Evolutionary conservation across 2,113 vertebrate species (phyloP).

Genomic region (Ivindomyrus marchei): DNA sequence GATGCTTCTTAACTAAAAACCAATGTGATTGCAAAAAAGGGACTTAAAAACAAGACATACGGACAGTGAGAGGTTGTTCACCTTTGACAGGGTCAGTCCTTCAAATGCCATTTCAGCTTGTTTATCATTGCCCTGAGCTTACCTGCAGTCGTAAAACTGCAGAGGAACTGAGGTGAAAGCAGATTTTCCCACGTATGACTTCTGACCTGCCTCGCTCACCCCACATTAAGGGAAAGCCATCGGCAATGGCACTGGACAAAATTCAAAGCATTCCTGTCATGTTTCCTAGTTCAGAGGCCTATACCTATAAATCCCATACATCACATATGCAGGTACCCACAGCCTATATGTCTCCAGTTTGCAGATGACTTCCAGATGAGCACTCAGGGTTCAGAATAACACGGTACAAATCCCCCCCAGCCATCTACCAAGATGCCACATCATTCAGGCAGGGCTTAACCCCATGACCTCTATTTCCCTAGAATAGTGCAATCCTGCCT

Average conservation of each 20-base stretch:
- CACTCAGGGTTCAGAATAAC: constrained; percentile 13
- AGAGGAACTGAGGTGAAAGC: constrained; percentile 38
- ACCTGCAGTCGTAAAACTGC: constrained; percentile 44
- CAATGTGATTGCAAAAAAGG: not conserved
- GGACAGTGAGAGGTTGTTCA: constrained; percentile 23
- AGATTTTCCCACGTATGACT: constrained; percentile 32
- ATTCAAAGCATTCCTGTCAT: constrained; percentile 37
- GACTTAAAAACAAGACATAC: not conserved
- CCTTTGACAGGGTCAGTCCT: constrained; percentile 40
- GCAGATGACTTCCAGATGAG: constrained; percentile 56
- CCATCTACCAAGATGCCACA: not conserved
- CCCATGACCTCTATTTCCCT: not conserved
- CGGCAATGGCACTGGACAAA: constrained; percentile 41
- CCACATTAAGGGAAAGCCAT: constrained; percentile 42
- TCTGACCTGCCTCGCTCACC: constrained; percentile 41
- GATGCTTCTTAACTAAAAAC: not conserved
- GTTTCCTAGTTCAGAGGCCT: constrained; percentile 34
- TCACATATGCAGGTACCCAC: constrained; percentile 43
- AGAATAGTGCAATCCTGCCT: not conserved
- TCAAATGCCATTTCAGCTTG: constrained; percentile 31
- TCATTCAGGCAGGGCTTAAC: not conserved
- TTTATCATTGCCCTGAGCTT: constrained; percentile 21
- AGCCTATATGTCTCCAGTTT: constrained; percentile 13
- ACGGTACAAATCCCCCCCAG: not conserved
- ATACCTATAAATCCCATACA: constrained; percentile 33